Percentiles rank a stretch among this genome's conserved stretches.
Conservation (phyloP, 2,797 vertebrate species). For the Cynopterus sphinx region DNA sequence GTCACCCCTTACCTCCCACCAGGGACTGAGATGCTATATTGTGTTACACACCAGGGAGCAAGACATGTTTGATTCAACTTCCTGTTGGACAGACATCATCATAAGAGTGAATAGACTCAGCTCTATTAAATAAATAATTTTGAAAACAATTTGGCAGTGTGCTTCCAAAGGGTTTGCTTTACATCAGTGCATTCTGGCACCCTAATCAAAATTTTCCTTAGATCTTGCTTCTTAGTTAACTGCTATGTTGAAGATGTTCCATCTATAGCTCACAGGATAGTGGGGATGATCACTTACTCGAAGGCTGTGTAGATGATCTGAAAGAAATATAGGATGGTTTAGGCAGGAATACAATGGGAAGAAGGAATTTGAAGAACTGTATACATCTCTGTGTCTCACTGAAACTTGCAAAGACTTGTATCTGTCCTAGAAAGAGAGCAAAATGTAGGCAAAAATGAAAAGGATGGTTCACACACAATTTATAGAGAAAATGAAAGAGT, state of each 20-base stretch:
- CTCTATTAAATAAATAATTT: neutral
- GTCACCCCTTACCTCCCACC: neutral
- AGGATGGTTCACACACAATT: neutral
- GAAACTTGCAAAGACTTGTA: neutral
- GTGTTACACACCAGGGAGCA: neutral
- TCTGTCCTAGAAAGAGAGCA: neutral
- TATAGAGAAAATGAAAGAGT: neutral
- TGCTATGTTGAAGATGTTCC: neutral
- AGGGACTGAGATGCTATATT: neutral
- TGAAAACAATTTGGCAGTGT: neutral
- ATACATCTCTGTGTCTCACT: neutral
- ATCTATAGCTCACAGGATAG: neutral
- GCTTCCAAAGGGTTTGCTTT: neutral
- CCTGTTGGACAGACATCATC: neutral
- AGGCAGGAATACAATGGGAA: neutral
- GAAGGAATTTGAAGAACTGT: neutral
- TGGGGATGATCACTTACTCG: neutral
- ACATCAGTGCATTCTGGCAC: neutral
- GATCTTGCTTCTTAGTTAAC: neutral
- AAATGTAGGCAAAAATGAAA: neutral
- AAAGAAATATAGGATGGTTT: neutral
- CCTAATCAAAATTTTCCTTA: neutral
- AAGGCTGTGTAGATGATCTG: neutral
- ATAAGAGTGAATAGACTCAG: neutral
- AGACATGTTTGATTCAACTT: neutral